Percentiles rank a stretch among this genome's conserved stretches.
These are phyloP conservation scores for Atherinosoma microstoma DNA, from an alignment of 2,797 vertebrate species.

Conservation along the genomic window DNA sequence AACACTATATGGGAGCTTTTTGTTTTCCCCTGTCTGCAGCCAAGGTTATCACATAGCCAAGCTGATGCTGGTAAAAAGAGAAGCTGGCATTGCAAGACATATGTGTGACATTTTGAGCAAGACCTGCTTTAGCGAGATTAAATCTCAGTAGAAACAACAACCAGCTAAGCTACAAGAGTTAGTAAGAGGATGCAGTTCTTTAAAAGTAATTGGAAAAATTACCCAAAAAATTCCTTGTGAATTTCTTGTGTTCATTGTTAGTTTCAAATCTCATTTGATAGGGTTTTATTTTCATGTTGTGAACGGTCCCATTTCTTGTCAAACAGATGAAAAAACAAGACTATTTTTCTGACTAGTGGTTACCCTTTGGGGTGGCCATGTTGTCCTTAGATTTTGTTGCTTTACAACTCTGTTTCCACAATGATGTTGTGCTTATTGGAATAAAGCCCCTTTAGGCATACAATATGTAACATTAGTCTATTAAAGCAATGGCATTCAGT, in stretches of 20 bases:
- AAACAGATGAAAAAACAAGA: background rate
- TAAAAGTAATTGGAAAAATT: no score
- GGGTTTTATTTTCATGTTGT: background rate
- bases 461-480: background rate
- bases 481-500: background rate
- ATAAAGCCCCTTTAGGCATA: background rate
- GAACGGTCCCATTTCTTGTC: background rate
- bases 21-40: background rate
- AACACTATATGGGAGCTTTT: background rate
- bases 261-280: background rate
- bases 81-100: background rate
- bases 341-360: no score
- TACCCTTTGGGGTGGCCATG: background rate
- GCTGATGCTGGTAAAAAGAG: background rate
- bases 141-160: background rate
- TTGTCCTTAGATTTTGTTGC: background rate
- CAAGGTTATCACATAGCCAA: conserved; percentile 1
- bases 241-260: background rate
- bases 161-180: background rate
- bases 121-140: conserved; percentile 3
- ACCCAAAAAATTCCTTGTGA: background rate
- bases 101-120: background rate
- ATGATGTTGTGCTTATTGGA: background rate
- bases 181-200: background rate
- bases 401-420: background rate